phyloP scores from a whole-genome alignment of 2,888 invertebrate genomes.

The Odontomyia ornata region DNA sequence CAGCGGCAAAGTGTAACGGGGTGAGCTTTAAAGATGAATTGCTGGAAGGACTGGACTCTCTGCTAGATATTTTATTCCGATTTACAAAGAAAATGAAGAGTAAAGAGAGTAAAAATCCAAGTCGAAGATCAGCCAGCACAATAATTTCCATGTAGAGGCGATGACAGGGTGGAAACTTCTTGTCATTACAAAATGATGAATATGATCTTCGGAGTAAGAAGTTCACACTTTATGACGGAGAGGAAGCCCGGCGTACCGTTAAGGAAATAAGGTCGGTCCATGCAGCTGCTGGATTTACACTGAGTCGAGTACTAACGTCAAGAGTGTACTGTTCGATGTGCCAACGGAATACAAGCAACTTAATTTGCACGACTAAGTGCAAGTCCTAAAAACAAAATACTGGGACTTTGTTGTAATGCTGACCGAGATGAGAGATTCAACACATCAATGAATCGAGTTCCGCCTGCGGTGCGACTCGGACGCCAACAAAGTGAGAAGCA shows the following conservation, averaged over 20 bases:
- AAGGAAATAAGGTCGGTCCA: background rate
- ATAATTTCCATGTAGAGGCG: background rate
- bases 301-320: background rate
- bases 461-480: background rate
- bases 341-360: too few relatives aligned
- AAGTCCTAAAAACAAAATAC: too few relatives aligned
- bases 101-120: background rate
- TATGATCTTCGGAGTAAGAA: slow-evolving; percentile 11
- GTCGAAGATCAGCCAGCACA: slow-evolving; percentile 6
- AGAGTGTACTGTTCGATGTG: background rate
- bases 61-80: background rate
- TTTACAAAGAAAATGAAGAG: background rate
- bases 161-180: background rate
- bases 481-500: too few relatives aligned
- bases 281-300: background rate
- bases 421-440: background rate
- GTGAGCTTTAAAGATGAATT: background rate
- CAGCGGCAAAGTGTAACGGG: background rate
- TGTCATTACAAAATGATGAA: background rate
- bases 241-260: too few relatives aligned
- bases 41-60: background rate
- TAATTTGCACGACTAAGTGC: too few relatives aligned
- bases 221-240: background rate
- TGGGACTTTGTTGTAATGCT: background rate
- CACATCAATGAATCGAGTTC: background rate